A percentile compares a stretch with the other conserved stretches of the same genome.
Conservation (phyloP, 2,113 vertebrate genomes). For the Aythya baeri region DNA sequence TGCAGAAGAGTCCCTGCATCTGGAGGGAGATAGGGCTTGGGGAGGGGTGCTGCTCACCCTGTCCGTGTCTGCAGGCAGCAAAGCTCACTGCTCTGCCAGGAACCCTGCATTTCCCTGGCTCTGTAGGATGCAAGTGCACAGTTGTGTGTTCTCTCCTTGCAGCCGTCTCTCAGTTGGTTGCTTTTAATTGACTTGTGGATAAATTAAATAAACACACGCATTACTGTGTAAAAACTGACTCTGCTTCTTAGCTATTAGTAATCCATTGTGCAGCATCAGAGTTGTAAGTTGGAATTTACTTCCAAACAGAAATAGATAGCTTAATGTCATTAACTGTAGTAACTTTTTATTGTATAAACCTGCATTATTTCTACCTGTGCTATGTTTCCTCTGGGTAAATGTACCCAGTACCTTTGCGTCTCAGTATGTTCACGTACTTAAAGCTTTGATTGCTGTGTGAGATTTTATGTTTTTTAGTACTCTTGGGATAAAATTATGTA, state of each 20-base stretch:
- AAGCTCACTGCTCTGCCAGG: not conserved
- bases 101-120: not conserved
- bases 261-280: not conserved
- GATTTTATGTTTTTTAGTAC: not conserved
- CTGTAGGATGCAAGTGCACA: not conserved
- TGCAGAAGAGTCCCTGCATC: not conserved
- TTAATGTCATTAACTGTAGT: not conserved
- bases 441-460: not conserved
- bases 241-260: not conserved
- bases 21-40: accelerated
- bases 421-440: not conserved
- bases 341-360: not conserved
- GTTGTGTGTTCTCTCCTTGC: not conserved
- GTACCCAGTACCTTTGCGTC: not conserved
- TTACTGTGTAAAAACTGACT: not conserved
- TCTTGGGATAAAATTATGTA: not conserved
- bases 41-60: not conserved
- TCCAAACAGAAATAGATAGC: not conserved
- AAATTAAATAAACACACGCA: not conserved
- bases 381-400: not conserved
- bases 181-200: not conserved
- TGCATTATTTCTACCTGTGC: not conserved
- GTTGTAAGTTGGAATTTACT: not conserved
- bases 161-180: not conserved
- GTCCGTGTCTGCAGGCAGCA: not conserved